A percentile compares a stretch with the other conserved stretches of the same genome.
Conservation (phyloP, 2,797 vertebrate genomes). For the Delichon dasypus region DNA sequence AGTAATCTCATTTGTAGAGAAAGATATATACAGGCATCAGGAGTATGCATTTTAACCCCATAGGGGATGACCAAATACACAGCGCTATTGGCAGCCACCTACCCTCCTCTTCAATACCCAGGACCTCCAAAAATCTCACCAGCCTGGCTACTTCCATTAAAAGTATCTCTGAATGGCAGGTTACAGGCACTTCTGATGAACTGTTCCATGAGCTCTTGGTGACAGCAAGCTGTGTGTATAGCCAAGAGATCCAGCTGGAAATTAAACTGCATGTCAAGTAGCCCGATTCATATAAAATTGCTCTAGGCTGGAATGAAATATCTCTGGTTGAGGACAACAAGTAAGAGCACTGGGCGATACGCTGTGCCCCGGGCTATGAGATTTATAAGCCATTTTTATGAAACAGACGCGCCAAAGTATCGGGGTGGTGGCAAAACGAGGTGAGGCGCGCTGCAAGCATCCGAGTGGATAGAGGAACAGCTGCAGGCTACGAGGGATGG, state of each 20-base stretch:
- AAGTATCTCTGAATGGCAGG: neutral
- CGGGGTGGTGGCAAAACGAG: neutral
- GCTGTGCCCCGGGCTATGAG: neutral
- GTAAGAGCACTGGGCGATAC: neutral
- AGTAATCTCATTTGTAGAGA: slow-evolving; percentile 51
- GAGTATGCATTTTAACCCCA: slow-evolving; percentile 14
- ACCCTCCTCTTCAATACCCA: neutral
- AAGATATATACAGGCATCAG: neutral
- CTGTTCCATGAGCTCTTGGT: neutral
- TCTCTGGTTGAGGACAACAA: neutral
- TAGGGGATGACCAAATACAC: neutral
- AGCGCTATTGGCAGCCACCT: neutral
- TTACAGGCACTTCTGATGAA: slow-evolving; percentile 23
- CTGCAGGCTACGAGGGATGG: neutral
- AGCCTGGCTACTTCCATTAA: neutral
- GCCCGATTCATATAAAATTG: slow-evolving; percentile 42
- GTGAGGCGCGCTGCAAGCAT: neutral
- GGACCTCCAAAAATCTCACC: neutral
- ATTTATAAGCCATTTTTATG: neutral
- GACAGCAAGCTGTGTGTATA: slow-evolving; percentile 17
- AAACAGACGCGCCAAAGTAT: neutral
- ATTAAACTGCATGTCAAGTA: slow-evolving; percentile 57
- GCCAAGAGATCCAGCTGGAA: slow-evolving; percentile 50
- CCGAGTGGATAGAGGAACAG: neutral
- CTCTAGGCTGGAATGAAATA: slow-evolving; percentile 51